A percentile compares a stretch with the other conserved stretches of the same genome.
Evolutionary conservation across 1,140 invertebrate species (phyloP).

Genomic region (Atta texana): DNA sequence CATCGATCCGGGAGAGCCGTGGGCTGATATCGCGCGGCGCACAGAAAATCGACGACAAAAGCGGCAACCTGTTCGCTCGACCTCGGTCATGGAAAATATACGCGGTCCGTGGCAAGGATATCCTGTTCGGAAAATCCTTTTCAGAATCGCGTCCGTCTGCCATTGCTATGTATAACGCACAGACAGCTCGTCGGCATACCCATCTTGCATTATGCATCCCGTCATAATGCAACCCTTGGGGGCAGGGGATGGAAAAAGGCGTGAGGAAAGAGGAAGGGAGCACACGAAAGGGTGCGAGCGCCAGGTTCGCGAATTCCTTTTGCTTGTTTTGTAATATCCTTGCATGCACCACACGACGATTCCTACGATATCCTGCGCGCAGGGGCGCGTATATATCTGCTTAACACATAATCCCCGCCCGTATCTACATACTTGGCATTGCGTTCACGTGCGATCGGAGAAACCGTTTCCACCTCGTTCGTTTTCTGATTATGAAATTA

Average conservation of each 20-base stretch:
- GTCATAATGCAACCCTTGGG: constrained; percentile 73
- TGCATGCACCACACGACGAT: constrained; percentile 55
- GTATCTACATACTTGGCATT: constrained; percentile 48
- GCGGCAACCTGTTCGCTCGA: constrained; percentile 65
- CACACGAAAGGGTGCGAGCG: constrained; percentile 44
- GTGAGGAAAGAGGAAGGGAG: too few relatives aligned
- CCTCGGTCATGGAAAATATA: constrained; percentile 64
- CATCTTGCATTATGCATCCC: constrained; percentile 76
- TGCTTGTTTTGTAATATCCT: constrained; percentile 74
- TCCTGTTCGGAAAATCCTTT: constrained; percentile 69
- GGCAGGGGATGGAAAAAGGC: constrained; percentile 5
- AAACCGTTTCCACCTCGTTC: constrained; percentile 71
- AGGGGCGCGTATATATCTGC: constrained; percentile 39
- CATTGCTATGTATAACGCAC: constrained; percentile 77
- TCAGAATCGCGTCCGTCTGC: constrained; percentile 68
- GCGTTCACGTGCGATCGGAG: constrained; percentile 71
- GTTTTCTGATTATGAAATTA: constrained; percentile 75
- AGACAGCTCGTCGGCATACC: constrained; percentile 65
- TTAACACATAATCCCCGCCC: constrained; percentile 66
- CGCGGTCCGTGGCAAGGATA: constrained; percentile 57
- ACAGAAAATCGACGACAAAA: constrained; percentile 60
- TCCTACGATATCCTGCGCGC: constrained; percentile 25
- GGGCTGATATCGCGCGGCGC: constrained; percentile 56
- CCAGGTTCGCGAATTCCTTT: constrained; percentile 75
- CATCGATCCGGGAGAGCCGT: constrained; percentile 44